Percentiles rank a stretch among this genome's conserved stretches.
Evolutionary conservation across 2,113 vertebrate species (phyloP).

Genomic region (Stigmatopora nigra): DNA sequence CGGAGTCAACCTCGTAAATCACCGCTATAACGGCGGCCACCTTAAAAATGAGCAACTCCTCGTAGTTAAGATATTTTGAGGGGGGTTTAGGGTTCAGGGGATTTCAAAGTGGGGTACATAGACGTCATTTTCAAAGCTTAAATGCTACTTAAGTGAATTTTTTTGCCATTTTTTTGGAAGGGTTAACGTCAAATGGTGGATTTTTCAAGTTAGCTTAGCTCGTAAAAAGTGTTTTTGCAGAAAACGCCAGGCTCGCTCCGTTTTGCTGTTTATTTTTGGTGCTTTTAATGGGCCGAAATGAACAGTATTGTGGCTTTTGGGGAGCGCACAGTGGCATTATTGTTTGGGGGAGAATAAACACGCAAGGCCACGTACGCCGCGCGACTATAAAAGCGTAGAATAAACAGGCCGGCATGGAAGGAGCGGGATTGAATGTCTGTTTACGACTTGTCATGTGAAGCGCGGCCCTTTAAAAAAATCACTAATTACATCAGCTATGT

Average conservation of each 20-base stretch:
- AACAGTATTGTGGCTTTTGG: conserved; percentile 45
- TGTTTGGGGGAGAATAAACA: conserved; percentile 66
- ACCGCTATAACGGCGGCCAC: conserved; percentile 7
- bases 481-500: conserved; percentile 67
- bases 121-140: too few relatives aligned
- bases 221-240: conserved; percentile 44
- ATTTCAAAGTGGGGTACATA: background rate
- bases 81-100: background rate
- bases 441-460: conserved; percentile 72
- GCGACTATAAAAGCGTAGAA: conserved; percentile 62
- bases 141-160: background rate
- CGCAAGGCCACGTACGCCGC: conserved; percentile 40
- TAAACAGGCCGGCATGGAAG: conserved; percentile 70
- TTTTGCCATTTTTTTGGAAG: conserved; percentile 14
- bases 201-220: background rate
- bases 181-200: too few relatives aligned
- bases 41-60: background rate
- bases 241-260: conserved; percentile 8
- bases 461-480: conserved; percentile 62
- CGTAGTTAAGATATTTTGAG: background rate
- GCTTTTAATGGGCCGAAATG: conserved; percentile 65
- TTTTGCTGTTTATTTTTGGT: conserved; percentile 61
- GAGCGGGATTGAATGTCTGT: conserved; percentile 79
- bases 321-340: conserved; percentile 62
- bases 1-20: conserved; percentile 50